Percentiles rank a stretch among this genome's conserved stretches.
These are phyloP conservation scores for Dynastes hyllus DNA, from an alignment of 2,888 invertebrate genomes.

Conservation along the genomic window DNA sequence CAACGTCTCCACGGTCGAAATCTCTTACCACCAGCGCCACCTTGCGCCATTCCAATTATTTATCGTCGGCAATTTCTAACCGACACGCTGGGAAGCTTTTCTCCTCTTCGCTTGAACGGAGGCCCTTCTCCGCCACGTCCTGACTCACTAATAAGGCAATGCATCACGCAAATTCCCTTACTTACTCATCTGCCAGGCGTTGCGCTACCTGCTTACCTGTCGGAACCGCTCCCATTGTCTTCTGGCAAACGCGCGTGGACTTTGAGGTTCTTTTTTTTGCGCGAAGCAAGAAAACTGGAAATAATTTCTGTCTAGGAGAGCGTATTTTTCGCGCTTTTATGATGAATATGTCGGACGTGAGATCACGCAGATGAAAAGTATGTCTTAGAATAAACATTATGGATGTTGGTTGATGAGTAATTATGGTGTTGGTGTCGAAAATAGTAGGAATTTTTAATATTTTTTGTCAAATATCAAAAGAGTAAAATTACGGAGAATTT, in stretches of 20 bases:
- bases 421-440: too few species aligned
- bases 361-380: neutral
- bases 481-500: too few species aligned
- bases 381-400: neutral
- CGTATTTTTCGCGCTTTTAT: neutral
- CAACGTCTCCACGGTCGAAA: neutral
- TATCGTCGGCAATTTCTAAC: conserved; percentile 36
- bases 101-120: neutral
- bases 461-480: too few species aligned
- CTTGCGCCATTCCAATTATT: conserved; percentile 24
- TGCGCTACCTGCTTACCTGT: neutral
- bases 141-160: conserved; percentile 44
- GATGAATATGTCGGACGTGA: neutral
- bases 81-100: neutral
- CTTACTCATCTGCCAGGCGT: conserved; percentile 36
- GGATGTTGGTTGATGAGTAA: too few species aligned
- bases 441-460: too few species aligned
- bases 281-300: neutral
- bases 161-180: conserved; percentile 39
- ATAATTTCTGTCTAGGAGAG: neutral
- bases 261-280: neutral
- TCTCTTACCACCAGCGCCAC: neutral
- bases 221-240: neutral
- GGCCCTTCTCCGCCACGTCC: neutral
- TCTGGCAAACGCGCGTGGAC: neutral